phyloP scores from a whole-genome alignment of 2,797 vertebrate genomes.

The Knipowitschia caucasica region DNA sequence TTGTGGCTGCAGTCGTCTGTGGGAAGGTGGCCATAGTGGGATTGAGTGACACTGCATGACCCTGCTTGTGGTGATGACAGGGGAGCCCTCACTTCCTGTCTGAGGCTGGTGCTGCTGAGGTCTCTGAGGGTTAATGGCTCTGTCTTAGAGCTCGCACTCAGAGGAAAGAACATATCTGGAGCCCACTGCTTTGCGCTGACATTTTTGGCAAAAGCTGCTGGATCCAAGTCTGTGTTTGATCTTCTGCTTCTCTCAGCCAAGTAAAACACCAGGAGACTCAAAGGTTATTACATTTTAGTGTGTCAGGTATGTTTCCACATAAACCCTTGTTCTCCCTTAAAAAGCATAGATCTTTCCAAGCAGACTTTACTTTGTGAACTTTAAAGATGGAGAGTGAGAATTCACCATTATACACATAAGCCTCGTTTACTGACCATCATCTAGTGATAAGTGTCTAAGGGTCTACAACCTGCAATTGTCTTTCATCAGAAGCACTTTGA shows the following conservation, averaged over 20 bases:
- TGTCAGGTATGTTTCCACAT: conserved; percentile 80
- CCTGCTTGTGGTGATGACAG: conserved; percentile 40
- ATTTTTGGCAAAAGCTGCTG: conserved; percentile 77
- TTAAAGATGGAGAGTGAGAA: conserved; percentile 56
- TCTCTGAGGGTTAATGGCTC: conserved; percentile 62
- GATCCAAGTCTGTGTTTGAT: conserved; percentile 78
- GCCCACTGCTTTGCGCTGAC: conserved; percentile 69
- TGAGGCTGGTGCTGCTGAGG: conserved; percentile 29
- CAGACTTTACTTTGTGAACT: conserved; percentile 68
- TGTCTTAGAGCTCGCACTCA: conserved; percentile 50
- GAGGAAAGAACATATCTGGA: conserved; percentile 80
- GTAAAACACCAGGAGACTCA: conserved; percentile 77
- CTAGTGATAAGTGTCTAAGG: not conserved
- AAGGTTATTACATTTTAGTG: conserved; percentile 80
- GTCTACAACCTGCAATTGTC: not conserved
- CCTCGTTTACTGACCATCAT: conserved; percentile 38
- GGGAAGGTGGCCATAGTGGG: conserved; percentile 20
- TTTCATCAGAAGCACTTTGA: no score
- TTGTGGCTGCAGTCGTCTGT: conserved; percentile 7
- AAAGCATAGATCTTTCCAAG: conserved; percentile 68
- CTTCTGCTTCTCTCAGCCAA: conserved; percentile 70
- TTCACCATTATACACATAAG: conserved; percentile 35
- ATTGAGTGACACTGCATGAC: conserved; percentile 33
- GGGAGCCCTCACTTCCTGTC: conserved; percentile 50
- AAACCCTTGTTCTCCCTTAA: conserved; percentile 68